phyloP scores from a whole-genome alignment of 30 jellyfish, hydroid and myxozoan species.

The Aurelia sp. region DNA sequence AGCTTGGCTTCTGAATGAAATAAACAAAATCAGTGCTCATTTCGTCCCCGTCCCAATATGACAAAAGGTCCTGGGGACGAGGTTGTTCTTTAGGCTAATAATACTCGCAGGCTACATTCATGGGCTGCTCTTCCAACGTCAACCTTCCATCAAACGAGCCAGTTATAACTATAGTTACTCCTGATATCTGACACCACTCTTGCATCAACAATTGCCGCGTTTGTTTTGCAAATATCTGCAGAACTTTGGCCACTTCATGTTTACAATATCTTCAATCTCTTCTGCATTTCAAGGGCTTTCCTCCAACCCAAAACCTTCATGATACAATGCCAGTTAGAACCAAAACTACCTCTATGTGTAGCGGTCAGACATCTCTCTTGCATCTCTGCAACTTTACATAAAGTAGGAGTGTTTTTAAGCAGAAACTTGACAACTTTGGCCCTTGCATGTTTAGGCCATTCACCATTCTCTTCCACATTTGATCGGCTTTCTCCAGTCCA shows the following conservation, averaged over 20 bases:
- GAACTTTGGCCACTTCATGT: constrained; percentile 65
- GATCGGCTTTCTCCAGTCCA: constrained; percentile 96
- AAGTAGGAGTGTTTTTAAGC: too few relatives aligned
- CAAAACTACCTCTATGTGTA: too few relatives aligned
- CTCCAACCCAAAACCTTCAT: too few relatives aligned
- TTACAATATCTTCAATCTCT: constrained; percentile 49
- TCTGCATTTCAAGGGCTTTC: too few relatives aligned
- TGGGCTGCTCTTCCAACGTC: constrained; percentile 98
- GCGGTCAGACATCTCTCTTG: too few relatives aligned
- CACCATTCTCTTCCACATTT: constrained; percentile 88
- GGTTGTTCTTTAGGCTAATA: too few relatives aligned
- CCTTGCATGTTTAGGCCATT: constrained; percentile 82
- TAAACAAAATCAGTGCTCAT: too few relatives aligned
- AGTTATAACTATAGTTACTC: constrained; percentile 83
- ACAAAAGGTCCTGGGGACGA: too few relatives aligned
- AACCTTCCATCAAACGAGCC: constrained; percentile 69
- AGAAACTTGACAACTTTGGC: constrained; percentile 76
- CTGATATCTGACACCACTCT: too few relatives aligned
- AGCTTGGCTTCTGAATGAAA: too few relatives aligned
- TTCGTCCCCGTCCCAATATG: too few relatives aligned
- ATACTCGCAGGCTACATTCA: neutral
- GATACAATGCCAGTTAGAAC: too few relatives aligned
- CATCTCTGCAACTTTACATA: constrained; percentile 8
- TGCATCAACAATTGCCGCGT: neutral
- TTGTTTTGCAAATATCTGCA: constrained; percentile 46